Base-by-base conservation (phyloP, 1,140 invertebrate genomes). In the Meteorus sp. region DNA sequence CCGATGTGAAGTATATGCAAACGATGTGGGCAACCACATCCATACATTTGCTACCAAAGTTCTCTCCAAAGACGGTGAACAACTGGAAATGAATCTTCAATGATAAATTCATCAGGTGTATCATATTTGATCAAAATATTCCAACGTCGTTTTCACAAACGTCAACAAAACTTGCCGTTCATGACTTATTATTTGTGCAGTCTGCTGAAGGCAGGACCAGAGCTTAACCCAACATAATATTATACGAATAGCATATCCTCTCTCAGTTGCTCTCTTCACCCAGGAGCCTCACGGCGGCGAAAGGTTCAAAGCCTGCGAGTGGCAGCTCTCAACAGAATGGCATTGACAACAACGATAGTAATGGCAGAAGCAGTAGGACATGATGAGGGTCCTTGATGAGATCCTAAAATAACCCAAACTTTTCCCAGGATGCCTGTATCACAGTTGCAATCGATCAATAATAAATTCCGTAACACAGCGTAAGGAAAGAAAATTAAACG, bases 131-230 rank as follows among this genome's bases (percentile, higher is more conserved):
- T 7, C 8, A 11, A 39, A 39, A 47, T 25, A n/a, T 47, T 47
- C 25, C 44, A 47, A 7, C n/a, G 8, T 11, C 44, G 19, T 47
- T 47, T 47, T 39, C 7, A 9, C 44, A 22, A n/a, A 25, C 17
- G 44, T 50, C 27, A 50, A 50, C 29, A 50, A 50, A 35, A 47
- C 20, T 25, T 27, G n/a, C n/a, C 20, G 44, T 27, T 9, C 44
- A 27, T 9, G 19, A 13, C 20, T 47, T 47, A 43, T 43, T 43
- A 47, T 47, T 47, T 47, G 25, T 22, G 44, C 15, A 47, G 47
- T 33, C 47, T 50, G 47, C 29, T 33, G 19, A 31, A 35, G 31
- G 50, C 20, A 52, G 47, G 47, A 52, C 31, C 29, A 35, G 31
- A 52, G 17, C 31, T 19, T 48, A 48, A 29, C 27, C 19, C 17